Evolutionary conservation across 1,140 invertebrate species (phyloP).

Genomic region (Hestina assimilis): DNA sequence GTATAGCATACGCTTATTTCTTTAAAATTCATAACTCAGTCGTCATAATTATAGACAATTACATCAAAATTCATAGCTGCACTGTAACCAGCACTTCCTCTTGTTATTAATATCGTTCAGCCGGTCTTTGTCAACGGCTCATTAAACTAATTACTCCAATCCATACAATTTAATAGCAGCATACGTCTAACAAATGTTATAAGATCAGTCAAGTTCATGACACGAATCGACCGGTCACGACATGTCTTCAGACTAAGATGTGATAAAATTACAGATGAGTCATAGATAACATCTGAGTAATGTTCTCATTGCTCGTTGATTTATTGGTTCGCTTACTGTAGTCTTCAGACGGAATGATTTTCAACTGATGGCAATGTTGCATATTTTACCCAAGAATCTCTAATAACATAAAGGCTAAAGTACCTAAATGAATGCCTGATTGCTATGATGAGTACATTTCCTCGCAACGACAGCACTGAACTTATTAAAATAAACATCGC

Average conservation of each 20-base stretch:
- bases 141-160: conserved; percentile 53
- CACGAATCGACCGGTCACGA: conserved; percentile 65
- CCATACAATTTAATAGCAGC: conserved; percentile 45
- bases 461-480: too few species aligned
- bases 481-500: too few species aligned
- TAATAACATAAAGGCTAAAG: too few species aligned
- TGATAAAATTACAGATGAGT: conserved; percentile 60
- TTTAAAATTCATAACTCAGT: conserved; percentile 1
- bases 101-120: conserved; percentile 17
- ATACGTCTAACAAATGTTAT: conserved; percentile 52
- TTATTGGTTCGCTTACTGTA: conserved; percentile 42
- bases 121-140: conserved; percentile 35
- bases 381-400: not conserved
- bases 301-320: conserved; percentile 51
- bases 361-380: not conserved
- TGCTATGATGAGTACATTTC: too few species aligned
- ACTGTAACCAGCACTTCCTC: conserved; percentile 21
- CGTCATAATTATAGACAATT: conserved; percentile 18
- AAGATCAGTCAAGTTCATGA: conserved; percentile 65
- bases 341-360: conserved; percentile 2
- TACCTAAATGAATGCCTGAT: too few species aligned
- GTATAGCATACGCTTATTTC: not conserved
- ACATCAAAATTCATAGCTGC: conserved; percentile 22
- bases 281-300: conserved; percentile 45
- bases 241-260: conserved; percentile 50